phyloP scores from a whole-genome alignment of 1,140 invertebrate genomes.

The Lordiphosa clarofinis region DNA sequence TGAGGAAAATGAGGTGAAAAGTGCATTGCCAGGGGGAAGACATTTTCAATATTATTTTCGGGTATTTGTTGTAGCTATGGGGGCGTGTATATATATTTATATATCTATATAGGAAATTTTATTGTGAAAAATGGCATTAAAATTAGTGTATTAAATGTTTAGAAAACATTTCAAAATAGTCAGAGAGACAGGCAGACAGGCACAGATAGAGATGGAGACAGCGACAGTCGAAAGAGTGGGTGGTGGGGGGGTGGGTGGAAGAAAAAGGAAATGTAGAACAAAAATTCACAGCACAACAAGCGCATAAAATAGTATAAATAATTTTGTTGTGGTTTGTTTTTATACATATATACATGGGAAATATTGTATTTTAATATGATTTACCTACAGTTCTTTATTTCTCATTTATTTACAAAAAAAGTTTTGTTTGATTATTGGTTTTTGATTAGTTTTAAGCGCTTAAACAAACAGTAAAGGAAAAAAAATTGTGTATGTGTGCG shows the following conservation, averaged over 20 bases:
- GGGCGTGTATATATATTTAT: constrained; percentile 13
- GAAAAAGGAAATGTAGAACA: constrained; percentile 35
- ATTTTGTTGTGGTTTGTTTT: constrained; percentile 22
- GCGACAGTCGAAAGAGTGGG: constrained; percentile 5
- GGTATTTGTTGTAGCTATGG: constrained; percentile 1
- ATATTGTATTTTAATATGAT: constrained; percentile 11
- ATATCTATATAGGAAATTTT: constrained; percentile 34
- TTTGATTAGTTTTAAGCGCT: constrained; percentile 41
- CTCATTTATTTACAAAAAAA: constrained; percentile 31
- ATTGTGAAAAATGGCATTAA: constrained; percentile 55
- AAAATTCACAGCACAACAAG: constrained; percentile 55
- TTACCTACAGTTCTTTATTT: constrained; percentile 17
- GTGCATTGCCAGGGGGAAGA: constrained; percentile 17
- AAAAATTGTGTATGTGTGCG: constrained; percentile 12
- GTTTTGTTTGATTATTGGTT: constrained; percentile 49
- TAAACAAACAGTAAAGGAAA: constrained; percentile 31
- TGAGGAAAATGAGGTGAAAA: constrained; percentile 28
- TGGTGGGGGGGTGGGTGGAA: neutral
- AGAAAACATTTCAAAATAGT: constrained; percentile 54
- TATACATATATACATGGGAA: constrained; percentile 9
- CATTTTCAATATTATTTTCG: constrained; percentile 1
- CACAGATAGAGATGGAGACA: constrained; percentile 17
- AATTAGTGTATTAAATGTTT: constrained; percentile 58
- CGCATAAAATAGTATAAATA: constrained; percentile 50
- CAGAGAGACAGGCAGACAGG: constrained; percentile 9